Base-by-base conservation (phyloP, 30 jellyfish, hydroid and myxozoan species). In the Sanderia malayensis region DNA sequence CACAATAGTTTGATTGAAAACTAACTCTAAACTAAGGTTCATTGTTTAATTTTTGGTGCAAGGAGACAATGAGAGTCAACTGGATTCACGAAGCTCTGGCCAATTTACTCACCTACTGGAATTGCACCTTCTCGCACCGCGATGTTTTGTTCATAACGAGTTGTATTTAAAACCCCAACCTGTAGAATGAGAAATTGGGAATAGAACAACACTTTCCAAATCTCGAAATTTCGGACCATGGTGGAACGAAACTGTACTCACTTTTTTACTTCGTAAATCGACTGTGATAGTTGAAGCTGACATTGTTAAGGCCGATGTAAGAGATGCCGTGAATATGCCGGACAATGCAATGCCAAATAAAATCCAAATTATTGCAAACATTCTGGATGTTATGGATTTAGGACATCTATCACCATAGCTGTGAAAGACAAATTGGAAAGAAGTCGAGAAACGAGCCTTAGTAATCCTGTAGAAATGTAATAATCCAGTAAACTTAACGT, bases 321-420 rank as follows among this genome's bases (percentile, higher is more conserved):
- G 61, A 10, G 96, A 46, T 26, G 96, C 96, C 2, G 92, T 78
- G 53, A 86, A 76, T 55, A 86, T 86, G 61, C 91, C 87, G 24
- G 91, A 76, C 27, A 86, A 46, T 49, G 96, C 86, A 17, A 86
- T 86, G 52, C 96, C 96, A 76, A 77, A 71, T 10, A 86, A 60
- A 26, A 86, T 86, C 96, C 96, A 86, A 11, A 70, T 11, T 0
- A 78, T 61, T 7, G 96, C 92, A 46, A 86, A 86, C 2, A 71
- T 11, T 47, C 96, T 27, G 34, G 92, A 67, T 4, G 64, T 19
- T 2, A 67, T 71, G 1, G 87, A 76, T 47, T 47, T 69, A 1
- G 96, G 96, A 20, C 92, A 67, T 30, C 67, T 76, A 65, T 86
- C 96, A 2, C 96, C 96, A 70, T 86, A 86, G 44, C 96, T 86